Base-by-base conservation (phyloP, 2,797 vertebrate species). In the Octomys mimax region DNA sequence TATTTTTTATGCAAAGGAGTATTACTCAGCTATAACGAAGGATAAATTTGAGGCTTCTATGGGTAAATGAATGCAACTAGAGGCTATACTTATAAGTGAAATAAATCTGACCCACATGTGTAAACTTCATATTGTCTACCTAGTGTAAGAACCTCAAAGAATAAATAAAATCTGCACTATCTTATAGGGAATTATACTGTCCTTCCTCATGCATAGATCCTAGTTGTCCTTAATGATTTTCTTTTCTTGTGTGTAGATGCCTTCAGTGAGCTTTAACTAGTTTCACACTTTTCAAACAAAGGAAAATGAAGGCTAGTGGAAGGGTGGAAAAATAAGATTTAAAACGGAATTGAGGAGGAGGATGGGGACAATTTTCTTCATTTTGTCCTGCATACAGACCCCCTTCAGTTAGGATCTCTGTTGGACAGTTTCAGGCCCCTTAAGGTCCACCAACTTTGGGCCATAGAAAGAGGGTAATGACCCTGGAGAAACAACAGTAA, bases 211-310 rank as follows among this genome's bases (percentile, higher is more conserved):
- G 0, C 62, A 8, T 26, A 64, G 42, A 70, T 24, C 21, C 21
- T 87, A n/a, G 26, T 36, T 42, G n/a, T 33, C 49, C 8, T 52
- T 64, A 33, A 62, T 82, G 78, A 26, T 36, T 78, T 78, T 19
- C 52, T 71, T 85, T 92, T 57, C 86, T 49, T 54, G 36, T 64
- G 42, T 61, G 33, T 10, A 81, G 0, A 39, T 73, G 39, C 57
- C 12, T 92, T 92, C n/a, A 59, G 24, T 80, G 11, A 26, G n/a
- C 78, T 81, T 96, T 71, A 57, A 82, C 28, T 82, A 73, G 22
- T 42, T 80, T 91, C 16, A 82, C 11, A 62, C 8, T 57, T 42
- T 42, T n/a, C 36, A 16, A 89, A 80, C 22, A 59, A 66, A 68
- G 73, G 77, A 85, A 73, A 91, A 54, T 71, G 33, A 75, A 91